Conservation (phyloP, 2,888 invertebrate genomes). For the Falcaria lacertinaria region DNA sequence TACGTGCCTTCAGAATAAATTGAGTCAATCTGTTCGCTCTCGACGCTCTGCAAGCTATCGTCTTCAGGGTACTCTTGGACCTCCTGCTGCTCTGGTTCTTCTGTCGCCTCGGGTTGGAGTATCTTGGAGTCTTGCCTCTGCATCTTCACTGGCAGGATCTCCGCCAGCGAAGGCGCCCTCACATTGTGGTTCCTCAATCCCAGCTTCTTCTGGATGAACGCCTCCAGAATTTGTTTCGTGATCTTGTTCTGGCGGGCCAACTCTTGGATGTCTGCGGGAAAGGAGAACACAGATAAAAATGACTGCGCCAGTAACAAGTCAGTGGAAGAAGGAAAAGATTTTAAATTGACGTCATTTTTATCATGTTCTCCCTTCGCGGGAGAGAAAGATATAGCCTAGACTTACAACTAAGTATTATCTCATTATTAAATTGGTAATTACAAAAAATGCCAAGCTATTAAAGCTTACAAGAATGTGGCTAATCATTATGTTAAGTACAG, state of each 20-base stretch:
- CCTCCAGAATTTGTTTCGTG: conserved; percentile 87
- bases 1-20: conserved; percentile 75
- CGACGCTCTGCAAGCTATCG: conserved; percentile 84
- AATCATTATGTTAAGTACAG: neutral
- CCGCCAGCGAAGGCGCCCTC: conserved; percentile 81
- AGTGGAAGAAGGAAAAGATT: conserved; percentile 21
- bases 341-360: conserved; percentile 70
- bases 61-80: conserved; percentile 44
- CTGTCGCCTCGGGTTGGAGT: conserved; percentile 8
- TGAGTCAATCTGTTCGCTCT: conserved; percentile 84
- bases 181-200: conserved; percentile 77
- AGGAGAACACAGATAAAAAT: conserved; percentile 76
- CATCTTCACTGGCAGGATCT: conserved; percentile 80
- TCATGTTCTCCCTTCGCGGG: conserved; percentile 64
- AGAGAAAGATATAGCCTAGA: conserved; percentile 11
- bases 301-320: conserved; percentile 50
- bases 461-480: neutral
- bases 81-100: conserved; percentile 26
- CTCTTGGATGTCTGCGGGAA: conserved; percentile 77
- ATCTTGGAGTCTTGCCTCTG: conserved; percentile 33
- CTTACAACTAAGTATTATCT: neutral
- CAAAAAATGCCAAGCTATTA: too few relatives aligned
- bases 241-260: conserved; percentile 87
- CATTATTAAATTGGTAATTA: too few relatives aligned
- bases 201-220: conserved; percentile 84